Evolutionary conservation across 2,888 invertebrate species (phyloP).

Genomic region (Hydrotaea cyrtoneurina): DNA sequence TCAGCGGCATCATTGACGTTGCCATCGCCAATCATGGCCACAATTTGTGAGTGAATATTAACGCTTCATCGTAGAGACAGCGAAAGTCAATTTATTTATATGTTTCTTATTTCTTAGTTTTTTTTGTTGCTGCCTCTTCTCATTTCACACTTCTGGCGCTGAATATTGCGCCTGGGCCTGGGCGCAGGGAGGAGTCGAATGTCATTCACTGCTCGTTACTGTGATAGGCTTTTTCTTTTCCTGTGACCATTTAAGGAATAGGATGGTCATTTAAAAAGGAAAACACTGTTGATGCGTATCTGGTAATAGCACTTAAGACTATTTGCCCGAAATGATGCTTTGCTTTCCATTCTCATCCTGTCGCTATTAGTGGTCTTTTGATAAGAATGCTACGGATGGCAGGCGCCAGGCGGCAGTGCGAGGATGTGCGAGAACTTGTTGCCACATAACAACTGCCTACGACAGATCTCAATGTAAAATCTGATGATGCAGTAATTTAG

Average conservation of each 20-base stretch:
- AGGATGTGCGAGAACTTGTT: conserved; percentile 53
- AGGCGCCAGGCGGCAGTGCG: not conserved
- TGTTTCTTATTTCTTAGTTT: too few species aligned
- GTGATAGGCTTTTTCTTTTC: conserved; percentile 41
- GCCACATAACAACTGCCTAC: conserved; percentile 31
- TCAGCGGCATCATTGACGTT: not conserved
- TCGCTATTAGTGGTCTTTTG: conserved; percentile 5
- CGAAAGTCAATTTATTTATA: conserved; percentile 25
- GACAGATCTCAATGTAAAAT: conserved; percentile 41
- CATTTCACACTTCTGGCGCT: not conserved
- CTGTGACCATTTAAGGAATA: conserved; percentile 26
- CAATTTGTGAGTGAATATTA: conserved; percentile 15
- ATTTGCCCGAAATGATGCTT: conserved; percentile 42
- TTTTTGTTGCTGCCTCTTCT: not conserved
- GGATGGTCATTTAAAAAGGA: conserved; percentile 4
- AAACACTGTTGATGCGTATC: conserved; percentile 44
- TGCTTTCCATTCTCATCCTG: not conserved
- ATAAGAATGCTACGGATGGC: conserved; percentile 30
- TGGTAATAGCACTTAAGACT: conserved; percentile 38
- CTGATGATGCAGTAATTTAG: conserved; percentile 51
- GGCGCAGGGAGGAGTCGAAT: not conserved
- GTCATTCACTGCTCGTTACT: conserved; percentile 50
- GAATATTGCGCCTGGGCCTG: conserved; percentile 32
- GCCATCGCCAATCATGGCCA: conserved; percentile 14
- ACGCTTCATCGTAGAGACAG: conserved; percentile 7